Evolutionary conservation across 2,888 invertebrate species (phyloP), one percentile per base, ranked within the genome.

Genomic region (Oegoconia quadripuncta): DNA sequence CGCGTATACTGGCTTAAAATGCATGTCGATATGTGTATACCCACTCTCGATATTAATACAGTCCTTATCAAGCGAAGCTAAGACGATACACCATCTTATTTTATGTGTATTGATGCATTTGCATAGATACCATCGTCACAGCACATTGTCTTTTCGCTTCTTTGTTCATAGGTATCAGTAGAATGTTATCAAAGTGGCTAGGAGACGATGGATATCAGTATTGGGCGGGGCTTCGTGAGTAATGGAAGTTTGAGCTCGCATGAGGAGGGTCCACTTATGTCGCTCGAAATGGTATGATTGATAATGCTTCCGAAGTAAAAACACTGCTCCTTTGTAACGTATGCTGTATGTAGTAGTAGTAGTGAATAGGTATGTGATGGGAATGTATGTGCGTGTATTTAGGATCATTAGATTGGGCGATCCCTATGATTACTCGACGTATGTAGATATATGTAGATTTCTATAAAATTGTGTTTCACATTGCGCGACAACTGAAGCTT

Each of bases 221-320:
- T 60, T 56, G 77, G 83, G 83, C 76, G 84, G 70, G 76, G 78
- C 68, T 59, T 64, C 55, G 62, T 86, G 83, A 87, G 74, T 87
- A 87, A 86, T 87, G 86, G 84, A 74, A 76, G 67, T 79, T 72
- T 62, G 77, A 77, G 79, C 77, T 78, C 76, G 73, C 61, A 74
- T 77, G 80, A 82, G 76, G 79, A 86, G 84, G 86, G 87, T 83
- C 80, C 83, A 81, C 83, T 86, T 84, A 81, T 84, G 84, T 83
- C 83, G 75, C 68, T 58, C 67, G 70, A 69, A 75, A 78, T 75
- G 65, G 67, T 80, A 84, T 87, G 87, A 86, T 87, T 84, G 84
- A 87, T 86, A 81, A 80, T 78, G 69, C 64, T 68, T 63, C 64
- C 63, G 52, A 59, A 64, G 72, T 76, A 83, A 82, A 83, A 84